Conservation (phyloP, 2,113 vertebrate species). For the Neolamprologus longior region DNA sequence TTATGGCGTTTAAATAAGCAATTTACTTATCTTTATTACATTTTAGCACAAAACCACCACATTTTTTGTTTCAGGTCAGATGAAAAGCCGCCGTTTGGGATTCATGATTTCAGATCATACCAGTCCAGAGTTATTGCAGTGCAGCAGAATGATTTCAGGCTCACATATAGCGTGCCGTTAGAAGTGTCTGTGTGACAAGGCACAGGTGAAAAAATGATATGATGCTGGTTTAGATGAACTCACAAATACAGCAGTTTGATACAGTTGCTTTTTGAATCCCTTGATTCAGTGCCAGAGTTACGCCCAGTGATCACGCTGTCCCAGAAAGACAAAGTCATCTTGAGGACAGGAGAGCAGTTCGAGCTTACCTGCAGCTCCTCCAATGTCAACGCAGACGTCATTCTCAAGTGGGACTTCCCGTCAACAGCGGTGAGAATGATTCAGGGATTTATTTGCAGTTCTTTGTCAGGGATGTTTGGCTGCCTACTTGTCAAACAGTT, state of each 20-base stretch:
- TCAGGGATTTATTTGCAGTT: not conserved
- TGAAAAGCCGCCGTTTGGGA: not conserved
- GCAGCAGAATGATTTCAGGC: not conserved
- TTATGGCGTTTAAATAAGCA: not conserved
- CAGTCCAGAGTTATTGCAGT: not conserved
- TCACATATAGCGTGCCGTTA: not conserved
- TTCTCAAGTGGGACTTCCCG: slow-evolving; percentile 64
- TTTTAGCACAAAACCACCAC: not conserved
- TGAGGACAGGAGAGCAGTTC: slow-evolving; percentile 62
- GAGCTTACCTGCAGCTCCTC: slow-evolving; percentile 61
- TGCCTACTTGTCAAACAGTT: not conserved
- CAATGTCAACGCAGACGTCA: slow-evolving; percentile 68
- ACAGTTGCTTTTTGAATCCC: not conserved
- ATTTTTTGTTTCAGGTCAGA: not conserved
- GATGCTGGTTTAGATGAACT: not conserved
- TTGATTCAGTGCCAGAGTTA: slow-evolving; percentile 52
- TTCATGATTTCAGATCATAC: not conserved
- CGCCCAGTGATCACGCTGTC: slow-evolving; percentile 57
- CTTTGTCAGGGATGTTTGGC: not conserved
- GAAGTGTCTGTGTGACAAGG: not conserved
- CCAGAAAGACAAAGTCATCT: slow-evolving; percentile 49
- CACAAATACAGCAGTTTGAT: not conserved
- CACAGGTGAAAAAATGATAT: not conserved
- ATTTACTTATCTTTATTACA: not conserved
- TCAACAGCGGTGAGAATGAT: slow-evolving; percentile 48